Conservation (phyloP, 2,888 invertebrate genomes). For the Onchidella celtica region DNA sequence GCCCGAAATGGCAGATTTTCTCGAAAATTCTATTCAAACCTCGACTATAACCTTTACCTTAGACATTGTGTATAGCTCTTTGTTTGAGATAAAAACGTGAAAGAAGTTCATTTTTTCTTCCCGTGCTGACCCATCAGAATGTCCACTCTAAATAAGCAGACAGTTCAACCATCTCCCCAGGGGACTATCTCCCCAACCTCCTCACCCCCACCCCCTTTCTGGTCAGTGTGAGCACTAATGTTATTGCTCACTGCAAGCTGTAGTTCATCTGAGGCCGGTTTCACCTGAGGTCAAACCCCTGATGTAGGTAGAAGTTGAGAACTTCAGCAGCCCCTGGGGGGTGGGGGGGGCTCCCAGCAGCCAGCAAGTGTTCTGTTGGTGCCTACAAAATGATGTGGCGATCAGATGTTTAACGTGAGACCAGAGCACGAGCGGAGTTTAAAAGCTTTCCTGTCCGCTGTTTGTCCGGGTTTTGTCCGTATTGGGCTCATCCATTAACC, state of each 20-base stretch:
- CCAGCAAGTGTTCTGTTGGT: background rate
- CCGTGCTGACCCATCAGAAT: background rate
- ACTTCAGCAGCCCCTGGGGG: too few species aligned
- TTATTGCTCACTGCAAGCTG: background rate
- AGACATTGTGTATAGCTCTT: background rate
- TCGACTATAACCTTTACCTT: too few species aligned
- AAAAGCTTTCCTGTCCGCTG: background rate
- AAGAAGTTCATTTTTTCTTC: too few species aligned
- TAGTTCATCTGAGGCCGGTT: background rate
- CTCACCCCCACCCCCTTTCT: too few species aligned
- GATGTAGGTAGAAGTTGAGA: background rate
- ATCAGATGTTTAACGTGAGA: background rate
- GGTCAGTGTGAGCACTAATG: background rate
- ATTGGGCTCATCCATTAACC: background rate
- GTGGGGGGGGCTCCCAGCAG: background rate
- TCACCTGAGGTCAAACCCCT: background rate
- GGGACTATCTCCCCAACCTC: too few species aligned
- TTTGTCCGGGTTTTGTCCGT: background rate
- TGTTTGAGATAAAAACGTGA: background rate
- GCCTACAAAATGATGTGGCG: background rate
- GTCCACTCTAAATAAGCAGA: background rate
- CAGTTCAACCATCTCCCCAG: background rate
- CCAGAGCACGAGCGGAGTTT: background rate
- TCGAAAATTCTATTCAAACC: too few species aligned
- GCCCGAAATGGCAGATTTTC: too few species aligned